phyloP scores from a whole-genome alignment of 2,113 vertebrate species.

The Corythornis madagascariensis region DNA sequence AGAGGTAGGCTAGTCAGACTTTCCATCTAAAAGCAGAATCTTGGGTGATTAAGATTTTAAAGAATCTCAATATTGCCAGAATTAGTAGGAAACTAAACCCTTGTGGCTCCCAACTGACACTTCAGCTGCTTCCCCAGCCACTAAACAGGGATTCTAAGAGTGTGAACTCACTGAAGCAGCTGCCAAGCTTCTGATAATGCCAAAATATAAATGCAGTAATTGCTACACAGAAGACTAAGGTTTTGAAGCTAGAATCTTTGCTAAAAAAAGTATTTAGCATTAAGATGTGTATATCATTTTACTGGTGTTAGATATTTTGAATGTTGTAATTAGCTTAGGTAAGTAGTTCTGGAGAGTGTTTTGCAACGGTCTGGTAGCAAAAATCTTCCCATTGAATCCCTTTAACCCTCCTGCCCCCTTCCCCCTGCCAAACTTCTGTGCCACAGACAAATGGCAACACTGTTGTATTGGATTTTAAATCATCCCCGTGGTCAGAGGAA shows the following conservation, averaged over 20 bases:
- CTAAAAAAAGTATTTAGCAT: neutral
- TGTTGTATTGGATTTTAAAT: neutral
- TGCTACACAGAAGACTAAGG: neutral
- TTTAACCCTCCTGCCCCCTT: neutral
- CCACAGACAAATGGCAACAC: neutral
- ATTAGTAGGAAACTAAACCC: neutral
- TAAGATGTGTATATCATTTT: neutral
- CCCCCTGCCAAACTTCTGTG: neutral
- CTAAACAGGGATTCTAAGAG: neutral
- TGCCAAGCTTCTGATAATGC: neutral
- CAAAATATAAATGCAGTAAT: neutral
- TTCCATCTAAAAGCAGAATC: neutral
- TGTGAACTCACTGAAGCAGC: neutral
- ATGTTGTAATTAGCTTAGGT: neutral
- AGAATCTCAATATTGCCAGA: neutral
- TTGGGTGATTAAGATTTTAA: neutral
- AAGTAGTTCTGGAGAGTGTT: neutral
- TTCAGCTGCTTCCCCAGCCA: neutral
- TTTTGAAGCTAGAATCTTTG: neutral
- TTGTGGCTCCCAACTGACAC: neutral
- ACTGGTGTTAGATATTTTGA: neutral
- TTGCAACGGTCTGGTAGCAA: neutral
- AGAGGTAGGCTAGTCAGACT: neutral
- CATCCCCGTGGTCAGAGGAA: neutral
- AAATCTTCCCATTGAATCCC: neutral